Evolutionary conservation across 2,797 vertebrate genomes (phyloP), one percentile per base, ranked within the genome.

Genomic region (Aulostomus chinensis): DNA sequence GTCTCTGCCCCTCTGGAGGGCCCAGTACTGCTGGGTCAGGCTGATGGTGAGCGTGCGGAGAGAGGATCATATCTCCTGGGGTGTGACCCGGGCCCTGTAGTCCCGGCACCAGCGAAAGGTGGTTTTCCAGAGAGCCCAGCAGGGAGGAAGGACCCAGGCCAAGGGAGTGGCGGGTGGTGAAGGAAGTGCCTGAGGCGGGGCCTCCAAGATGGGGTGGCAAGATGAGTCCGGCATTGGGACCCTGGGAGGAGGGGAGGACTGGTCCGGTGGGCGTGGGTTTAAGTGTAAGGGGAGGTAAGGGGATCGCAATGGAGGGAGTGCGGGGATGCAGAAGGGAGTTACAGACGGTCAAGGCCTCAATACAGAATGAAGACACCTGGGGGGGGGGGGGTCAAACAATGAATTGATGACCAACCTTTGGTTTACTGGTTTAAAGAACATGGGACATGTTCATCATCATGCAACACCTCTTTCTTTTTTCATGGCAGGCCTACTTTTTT

Each of bases 351-450:
- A 94, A 58, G 0, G 95, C 94, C 74, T 97, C 94, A 0, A 81
- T 53, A 18, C 94, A 97, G 79, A 96, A 94, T 1, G 92, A 86
- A 0, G 95, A 94, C 5, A 96, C 94, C 95, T 96, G 53, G 13
- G 39, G 38, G 3, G 1, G 12, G 3, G 31, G 14, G 2, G 26
- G 21, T 11, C 7, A 0, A 2, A 15, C 5, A 33, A n/a, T n/a
- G n/a, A n/a, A n/a, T n/a, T n/a, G n/a, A n/a, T n/a, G n/a, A n/a
- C n/a, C n/a, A n/a, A n/a, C n/a, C n/a, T n/a, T n/a, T n/a, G n/a
- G n/a, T n/a, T n/a, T n/a, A n/a, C n/a, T n/a, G n/a, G n/a, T n/a
- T n/a, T n/a, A n/a, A n/a, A n/a, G n/a, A n/a, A n/a, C n/a, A n/a
- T n/a, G n/a, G n/a, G n/a, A n/a, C n/a, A n/a, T n/a, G n/a, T n/a